A percentile compares a stretch with the other conserved stretches of the same genome.
phyloP scores from a whole-genome alignment of 2,888 invertebrate species.

The Scaptomyza cyrtandrae region DNA sequence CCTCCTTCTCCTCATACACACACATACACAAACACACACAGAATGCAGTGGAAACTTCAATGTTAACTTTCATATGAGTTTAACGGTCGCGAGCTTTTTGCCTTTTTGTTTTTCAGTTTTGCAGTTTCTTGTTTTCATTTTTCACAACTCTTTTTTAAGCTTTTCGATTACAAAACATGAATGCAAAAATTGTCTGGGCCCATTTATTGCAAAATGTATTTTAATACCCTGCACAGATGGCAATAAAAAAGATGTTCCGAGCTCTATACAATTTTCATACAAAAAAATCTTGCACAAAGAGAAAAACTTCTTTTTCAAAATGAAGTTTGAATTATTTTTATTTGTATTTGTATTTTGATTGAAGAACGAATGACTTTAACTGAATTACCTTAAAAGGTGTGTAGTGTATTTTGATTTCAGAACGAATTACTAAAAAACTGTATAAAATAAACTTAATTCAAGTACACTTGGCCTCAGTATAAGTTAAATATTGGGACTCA shows the following conservation, averaged over 20 bases:
- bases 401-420: no score
- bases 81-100: conserved; percentile 46
- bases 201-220: conserved; percentile 54
- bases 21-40: conserved; percentile 1
- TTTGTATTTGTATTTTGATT: no score
- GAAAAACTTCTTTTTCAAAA: no score
- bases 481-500: no score
- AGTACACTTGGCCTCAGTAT: no score
- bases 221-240: conserved; percentile 7
- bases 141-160: conserved; percentile 33
- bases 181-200: conserved; percentile 39
- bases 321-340: no score
- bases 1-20: conserved; percentile 1
- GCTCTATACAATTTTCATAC: background rate
- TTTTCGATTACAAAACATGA: conserved; percentile 62
- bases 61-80: conserved; percentile 70
- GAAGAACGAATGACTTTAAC: no score
- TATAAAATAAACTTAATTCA: no score
- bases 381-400: no score
- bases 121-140: background rate
- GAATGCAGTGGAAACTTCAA: conserved; percentile 55
- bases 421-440: no score
- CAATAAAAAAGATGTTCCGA: background rate
- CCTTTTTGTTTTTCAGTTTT: conserved; percentile 5
- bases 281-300: no score